Conservation (phyloP, 2,113 vertebrate species). For the Chamaea fasciata region DNA sequence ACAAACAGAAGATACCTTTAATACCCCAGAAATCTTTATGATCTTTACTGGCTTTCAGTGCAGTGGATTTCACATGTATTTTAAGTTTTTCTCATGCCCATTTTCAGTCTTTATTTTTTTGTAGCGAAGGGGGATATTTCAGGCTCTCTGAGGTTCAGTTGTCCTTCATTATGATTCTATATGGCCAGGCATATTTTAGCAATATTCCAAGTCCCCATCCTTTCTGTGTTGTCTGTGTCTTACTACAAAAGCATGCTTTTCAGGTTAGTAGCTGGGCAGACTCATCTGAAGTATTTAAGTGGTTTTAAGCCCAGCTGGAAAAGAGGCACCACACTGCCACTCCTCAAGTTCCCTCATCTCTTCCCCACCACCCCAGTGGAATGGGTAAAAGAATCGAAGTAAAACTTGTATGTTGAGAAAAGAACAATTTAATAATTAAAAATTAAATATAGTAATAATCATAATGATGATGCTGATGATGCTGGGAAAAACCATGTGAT, state of each 20-base stretch:
- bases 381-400: neutral
- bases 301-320: neutral
- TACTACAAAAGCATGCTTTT: neutral
- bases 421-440: neutral
- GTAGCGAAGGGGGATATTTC: neutral
- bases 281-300: neutral
- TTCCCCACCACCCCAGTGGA: neutral
- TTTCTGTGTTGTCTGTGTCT: neutral
- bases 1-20: neutral
- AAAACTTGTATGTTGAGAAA: neutral
- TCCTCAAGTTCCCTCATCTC: neutral
- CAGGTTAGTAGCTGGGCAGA: neutral
- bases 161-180: neutral
- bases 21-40: neutral
- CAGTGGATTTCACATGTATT: neutral
- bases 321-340: fast-evolving
- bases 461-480: too few species aligned
- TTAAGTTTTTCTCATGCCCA: neutral
- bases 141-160: neutral
- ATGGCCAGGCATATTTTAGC: neutral
- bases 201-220: neutral
- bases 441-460: too few species aligned
- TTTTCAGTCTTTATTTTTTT: neutral
- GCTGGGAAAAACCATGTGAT: neutral
- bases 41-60: neutral